Percentiles rank a stretch among this genome's conserved stretches.
Conservation (phyloP, 1,140 invertebrate genomes). For the Leptinotarsa undecemlineata region DNA sequence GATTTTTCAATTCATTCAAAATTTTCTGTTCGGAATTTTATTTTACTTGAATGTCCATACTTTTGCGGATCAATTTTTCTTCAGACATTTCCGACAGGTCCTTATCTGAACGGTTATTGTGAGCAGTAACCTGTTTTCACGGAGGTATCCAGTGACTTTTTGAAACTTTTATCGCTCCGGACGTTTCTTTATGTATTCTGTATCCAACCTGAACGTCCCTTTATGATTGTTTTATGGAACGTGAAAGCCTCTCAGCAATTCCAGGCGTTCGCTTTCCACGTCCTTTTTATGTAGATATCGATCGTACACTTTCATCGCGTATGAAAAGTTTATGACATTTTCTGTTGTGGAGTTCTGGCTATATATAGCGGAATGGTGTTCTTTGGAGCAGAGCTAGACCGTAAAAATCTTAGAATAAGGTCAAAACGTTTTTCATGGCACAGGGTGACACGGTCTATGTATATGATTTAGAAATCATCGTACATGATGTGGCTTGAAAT, state of each 20-base stretch:
- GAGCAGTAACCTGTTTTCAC: no score
- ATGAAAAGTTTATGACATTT: conserved; percentile 6
- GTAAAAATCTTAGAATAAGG: neutral
- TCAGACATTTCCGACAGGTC: no score
- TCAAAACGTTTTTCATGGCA: neutral
- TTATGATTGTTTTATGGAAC: neutral
- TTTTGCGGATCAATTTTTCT: no score
- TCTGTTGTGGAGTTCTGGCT: neutral
- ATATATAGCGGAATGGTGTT: neutral
- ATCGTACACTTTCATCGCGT: neutral
- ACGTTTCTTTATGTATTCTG: neutral
- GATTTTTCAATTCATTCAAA: no score
- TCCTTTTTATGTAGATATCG: neutral
- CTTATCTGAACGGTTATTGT: no score
- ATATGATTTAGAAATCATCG: no score
- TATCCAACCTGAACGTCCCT: neutral
- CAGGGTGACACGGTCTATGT: no score
- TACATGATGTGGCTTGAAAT: no score
- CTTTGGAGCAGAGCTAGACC: neutral
- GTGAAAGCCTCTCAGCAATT: neutral
- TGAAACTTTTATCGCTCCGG: neutral
- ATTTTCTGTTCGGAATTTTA: no score
- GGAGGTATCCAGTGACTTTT: no score
- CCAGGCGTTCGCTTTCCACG: neutral
- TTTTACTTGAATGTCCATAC: no score